Conservation (phyloP, 2,888 invertebrate genomes). For the Muschampia plurimacula region DNA sequence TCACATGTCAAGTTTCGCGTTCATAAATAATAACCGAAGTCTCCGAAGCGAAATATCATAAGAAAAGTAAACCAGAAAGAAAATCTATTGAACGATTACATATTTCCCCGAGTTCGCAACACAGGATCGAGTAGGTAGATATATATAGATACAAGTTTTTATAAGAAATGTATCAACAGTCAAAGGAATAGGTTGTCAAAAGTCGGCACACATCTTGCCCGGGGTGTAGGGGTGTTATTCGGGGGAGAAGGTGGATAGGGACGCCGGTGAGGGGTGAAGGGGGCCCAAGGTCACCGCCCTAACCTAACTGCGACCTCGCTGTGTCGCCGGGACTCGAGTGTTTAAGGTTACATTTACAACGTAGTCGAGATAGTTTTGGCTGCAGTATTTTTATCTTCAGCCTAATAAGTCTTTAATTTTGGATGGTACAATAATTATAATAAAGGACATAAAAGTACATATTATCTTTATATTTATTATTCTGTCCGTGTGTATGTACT, state of each 20-base stretch:
- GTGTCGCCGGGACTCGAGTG: slow-evolving; percentile 60
- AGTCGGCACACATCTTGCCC: slow-evolving; percentile 75
- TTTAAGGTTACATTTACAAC: slow-evolving; percentile 25
- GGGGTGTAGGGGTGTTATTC: slow-evolving; percentile 48
- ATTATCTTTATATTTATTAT: too few relatives aligned
- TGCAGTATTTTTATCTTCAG: background rate
- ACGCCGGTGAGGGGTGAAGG: slow-evolving; percentile 42
- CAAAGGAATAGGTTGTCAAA: slow-evolving; percentile 69
- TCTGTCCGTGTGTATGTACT: too few relatives aligned
- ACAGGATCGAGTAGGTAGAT: background rate
- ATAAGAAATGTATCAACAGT: slow-evolving; percentile 50
- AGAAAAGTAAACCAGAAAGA: slow-evolving; percentile 13
- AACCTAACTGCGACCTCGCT: slow-evolving; percentile 75
- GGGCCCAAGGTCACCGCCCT: slow-evolving; percentile 80
- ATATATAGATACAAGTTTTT: slow-evolving; percentile 17
- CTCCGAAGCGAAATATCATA: slow-evolving; percentile 9
- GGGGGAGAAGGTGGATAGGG: slow-evolving; percentile 35
- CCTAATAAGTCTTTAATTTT: background rate
- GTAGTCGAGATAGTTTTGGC: slow-evolving; percentile 7
- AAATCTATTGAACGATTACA: slow-evolving; percentile 18
- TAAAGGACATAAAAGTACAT: too few relatives aligned
- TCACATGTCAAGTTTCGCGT: background rate
- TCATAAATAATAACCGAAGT: slow-evolving; percentile 3
- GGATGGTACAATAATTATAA: background rate
- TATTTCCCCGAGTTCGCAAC: background rate